A percentile compares a stretch with the other conserved stretches of the same genome.
phyloP scores from a whole-genome alignment of 2,113 vertebrate species.

The Nerophis lumbriciformis region DNA sequence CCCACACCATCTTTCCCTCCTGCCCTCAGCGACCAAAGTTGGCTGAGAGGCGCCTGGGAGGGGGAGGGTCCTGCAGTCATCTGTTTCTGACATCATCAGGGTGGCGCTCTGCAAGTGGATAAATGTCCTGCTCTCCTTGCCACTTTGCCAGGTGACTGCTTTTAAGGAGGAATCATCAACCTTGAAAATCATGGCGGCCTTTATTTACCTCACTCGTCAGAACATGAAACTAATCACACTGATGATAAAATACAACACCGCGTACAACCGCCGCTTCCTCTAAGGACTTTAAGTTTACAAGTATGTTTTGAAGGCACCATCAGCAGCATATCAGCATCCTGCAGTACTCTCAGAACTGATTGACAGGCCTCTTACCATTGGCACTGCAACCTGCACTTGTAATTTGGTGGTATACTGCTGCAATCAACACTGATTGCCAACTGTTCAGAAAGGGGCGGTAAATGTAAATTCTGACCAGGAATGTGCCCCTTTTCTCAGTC shows the following conservation, averaged over 20 bases:
- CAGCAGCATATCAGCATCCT: not conserved
- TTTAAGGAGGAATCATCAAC: conserved; percentile 68
- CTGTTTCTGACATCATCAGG: conserved; percentile 64
- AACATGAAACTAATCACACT: conserved; percentile 57
- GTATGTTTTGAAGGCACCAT: conserved; percentile 9
- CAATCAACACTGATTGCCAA: not conserved
- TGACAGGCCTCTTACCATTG: not conserved
- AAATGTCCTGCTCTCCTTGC: conserved; percentile 65
- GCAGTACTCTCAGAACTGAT: not conserved
- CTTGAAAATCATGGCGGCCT: conserved; percentile 50
- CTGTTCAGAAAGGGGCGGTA: not conserved
- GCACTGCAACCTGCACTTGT: conserved; percentile 1
- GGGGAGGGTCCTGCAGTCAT: conserved; percentile 64
- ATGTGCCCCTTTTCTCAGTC: no score
- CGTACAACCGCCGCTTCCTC: conserved; percentile 18
- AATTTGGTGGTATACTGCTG: not conserved
- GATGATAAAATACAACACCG: conserved; percentile 45
- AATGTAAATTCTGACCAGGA: no score
- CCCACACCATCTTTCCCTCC: conserved; percentile 51
- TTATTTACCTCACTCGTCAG: conserved; percentile 30
- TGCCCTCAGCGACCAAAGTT: conserved; percentile 58
- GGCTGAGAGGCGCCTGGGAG: conserved; percentile 42
- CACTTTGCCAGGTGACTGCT: conserved; percentile 75
- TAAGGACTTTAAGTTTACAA: conserved; percentile 34
- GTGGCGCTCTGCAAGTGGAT: conserved; percentile 66